Percentiles rank a stretch among this genome's conserved stretches.
Conservation (phyloP, 2,113 vertebrate genomes). For the Alces alces region DNA sequence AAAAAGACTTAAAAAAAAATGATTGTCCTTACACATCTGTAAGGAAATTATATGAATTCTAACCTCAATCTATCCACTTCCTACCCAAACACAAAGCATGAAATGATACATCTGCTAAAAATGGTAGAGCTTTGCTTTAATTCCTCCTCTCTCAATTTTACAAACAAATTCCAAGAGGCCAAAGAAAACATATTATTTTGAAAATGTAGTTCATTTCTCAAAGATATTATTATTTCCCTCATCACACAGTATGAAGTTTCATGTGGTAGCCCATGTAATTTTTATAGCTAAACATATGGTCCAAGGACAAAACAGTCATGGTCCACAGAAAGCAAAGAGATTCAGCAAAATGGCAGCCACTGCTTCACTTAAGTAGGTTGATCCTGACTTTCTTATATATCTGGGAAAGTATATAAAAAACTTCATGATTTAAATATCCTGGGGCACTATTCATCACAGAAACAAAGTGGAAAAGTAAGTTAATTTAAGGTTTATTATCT, state of each 20-base stretch:
- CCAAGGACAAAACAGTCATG: background rate
- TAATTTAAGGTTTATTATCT: background rate
- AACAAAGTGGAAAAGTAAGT: background rate
- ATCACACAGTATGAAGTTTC: conserved; percentile 61
- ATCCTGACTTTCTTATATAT: background rate
- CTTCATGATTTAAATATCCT: background rate
- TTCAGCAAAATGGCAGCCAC: background rate
- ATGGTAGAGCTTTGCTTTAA: background rate
- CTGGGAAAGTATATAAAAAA: background rate
- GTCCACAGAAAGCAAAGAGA: background rate
- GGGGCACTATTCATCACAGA: background rate
- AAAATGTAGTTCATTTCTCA: conserved; percentile 52
- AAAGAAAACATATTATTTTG: conserved; percentile 66
- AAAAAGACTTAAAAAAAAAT: background rate
- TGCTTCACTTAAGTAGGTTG: background rate
- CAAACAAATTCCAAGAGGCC: conserved; percentile 56
- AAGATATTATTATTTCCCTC: conserved; percentile 54
- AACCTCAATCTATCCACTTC: background rate
- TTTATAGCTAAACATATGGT: conserved; percentile 51
- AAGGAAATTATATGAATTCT: conserved; percentile 14
- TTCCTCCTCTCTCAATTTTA: background rate
- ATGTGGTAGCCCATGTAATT: conserved; percentile 36
- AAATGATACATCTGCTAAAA: conserved; percentile 36
- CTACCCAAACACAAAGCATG: conserved; percentile 1
- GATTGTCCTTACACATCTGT: background rate